Evolutionary conservation across 2,113 vertebrate species (phyloP).

Genomic region (Micronycteris hirsuta): DNA sequence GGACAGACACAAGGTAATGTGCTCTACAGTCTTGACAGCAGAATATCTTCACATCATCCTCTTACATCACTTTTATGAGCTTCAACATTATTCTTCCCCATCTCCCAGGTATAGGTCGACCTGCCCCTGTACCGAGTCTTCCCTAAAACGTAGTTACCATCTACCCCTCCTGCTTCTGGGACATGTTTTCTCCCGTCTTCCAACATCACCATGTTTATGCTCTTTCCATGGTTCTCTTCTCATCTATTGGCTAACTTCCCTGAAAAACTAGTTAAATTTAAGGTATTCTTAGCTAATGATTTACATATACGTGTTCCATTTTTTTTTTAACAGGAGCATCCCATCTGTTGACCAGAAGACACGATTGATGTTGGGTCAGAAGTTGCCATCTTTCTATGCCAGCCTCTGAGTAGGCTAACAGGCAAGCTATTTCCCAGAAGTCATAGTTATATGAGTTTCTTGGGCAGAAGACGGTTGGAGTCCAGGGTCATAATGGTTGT

Average conservation of each 20-base stretch:
- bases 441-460: not conserved
- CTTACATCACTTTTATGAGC: not conserved
- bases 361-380: not conserved
- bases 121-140: not conserved
- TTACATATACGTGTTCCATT: not conserved
- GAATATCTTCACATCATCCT: not conserved
- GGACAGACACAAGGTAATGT: not conserved
- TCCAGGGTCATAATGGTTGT: no score
- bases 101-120: not conserved
- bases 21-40: no score
- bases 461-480: not conserved
- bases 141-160: not conserved
- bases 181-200: not conserved
- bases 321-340: not conserved
- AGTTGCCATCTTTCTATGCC: not conserved
- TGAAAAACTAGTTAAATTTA: not conserved
- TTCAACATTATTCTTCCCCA: not conserved
- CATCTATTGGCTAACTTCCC: not conserved
- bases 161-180: rapidly evolving
- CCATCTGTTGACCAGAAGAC: not conserved
- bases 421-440: not conserved
- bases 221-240: not conserved
- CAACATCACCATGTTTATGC: not conserved
- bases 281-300: not conserved
- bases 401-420: not conserved